phyloP scores from a whole-genome alignment of 2,797 vertebrate species.

The Aplochiton taeniatus region DNA sequence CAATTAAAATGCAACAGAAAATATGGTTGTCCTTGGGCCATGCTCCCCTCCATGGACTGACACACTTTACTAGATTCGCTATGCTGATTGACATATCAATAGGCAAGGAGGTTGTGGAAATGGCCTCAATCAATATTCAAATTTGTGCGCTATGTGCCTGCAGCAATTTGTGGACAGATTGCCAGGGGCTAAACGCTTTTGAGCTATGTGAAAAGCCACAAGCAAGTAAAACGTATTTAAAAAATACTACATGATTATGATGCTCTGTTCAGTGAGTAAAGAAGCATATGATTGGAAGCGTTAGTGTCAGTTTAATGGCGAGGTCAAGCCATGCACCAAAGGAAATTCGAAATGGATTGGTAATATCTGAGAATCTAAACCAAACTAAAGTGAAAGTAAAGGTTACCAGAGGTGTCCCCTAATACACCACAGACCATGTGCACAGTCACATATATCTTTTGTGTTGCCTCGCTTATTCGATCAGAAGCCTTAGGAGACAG shows the following conservation, averaged over 20 bases:
- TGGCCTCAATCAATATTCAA: slow-evolving; percentile 62
- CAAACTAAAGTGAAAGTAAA: slow-evolving; percentile 24
- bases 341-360: background rate
- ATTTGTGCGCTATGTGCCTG: slow-evolving; percentile 47
- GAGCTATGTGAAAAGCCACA: slow-evolving; percentile 16
- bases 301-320: background rate
- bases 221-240: slow-evolving; percentile 8
- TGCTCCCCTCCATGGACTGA: slow-evolving; percentile 41
- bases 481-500: slow-evolving; percentile 48
- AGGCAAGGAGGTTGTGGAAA: slow-evolving; percentile 57
- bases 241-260: slow-evolving; percentile 5
- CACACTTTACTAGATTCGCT: slow-evolving; percentile 53
- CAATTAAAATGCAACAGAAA: slow-evolving; percentile 63
- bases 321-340: background rate
- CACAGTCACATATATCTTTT: slow-evolving; percentile 33
- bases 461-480: slow-evolving; percentile 55
- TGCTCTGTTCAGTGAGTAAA: slow-evolving; percentile 20
- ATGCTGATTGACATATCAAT: slow-evolving; percentile 68
- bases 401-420: slow-evolving; percentile 35
- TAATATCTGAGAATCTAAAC: background rate
- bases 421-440: slow-evolving; percentile 18
- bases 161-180: slow-evolving; percentile 38
- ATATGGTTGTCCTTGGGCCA: slow-evolving; percentile 55
- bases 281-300: background rate
- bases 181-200: slow-evolving; percentile 42